phyloP scores from a whole-genome alignment of 2,797 vertebrate genomes.

The Pogoniulus pusillus region DNA sequence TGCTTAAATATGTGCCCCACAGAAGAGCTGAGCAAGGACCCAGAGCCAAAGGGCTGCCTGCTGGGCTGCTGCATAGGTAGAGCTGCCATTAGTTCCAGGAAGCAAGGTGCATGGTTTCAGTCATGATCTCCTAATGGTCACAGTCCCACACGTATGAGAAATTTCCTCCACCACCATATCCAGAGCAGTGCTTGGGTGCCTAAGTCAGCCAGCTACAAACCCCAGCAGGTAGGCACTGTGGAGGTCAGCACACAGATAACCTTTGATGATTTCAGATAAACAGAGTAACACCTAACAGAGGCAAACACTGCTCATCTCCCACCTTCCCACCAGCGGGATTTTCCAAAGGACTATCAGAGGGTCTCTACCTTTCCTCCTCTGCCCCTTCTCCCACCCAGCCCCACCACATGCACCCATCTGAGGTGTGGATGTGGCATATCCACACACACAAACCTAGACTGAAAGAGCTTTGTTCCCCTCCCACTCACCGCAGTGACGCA shows the following conservation, averaged over 20 bases:
- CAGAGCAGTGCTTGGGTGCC: conserved; percentile 43
- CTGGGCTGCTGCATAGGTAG: conserved; percentile 73
- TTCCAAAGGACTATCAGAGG: neutral
- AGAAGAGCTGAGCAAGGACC: conserved; percentile 61
- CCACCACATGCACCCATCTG: neutral
- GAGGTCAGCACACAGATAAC: neutral
- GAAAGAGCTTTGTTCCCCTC: conserved; percentile 66
- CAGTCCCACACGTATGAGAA: conserved; percentile 76
- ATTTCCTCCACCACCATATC: conserved; percentile 66
- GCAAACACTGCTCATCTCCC: neutral
- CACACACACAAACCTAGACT: neutral
- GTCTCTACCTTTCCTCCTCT: neutral
- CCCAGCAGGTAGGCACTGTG: conserved; percentile 16
- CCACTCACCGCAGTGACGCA: conserved; percentile 70
- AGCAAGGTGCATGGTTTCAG: conserved; percentile 71
- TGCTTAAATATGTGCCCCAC: conserved; percentile 62
- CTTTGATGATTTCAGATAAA: neutral
- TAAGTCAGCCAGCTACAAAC: conserved; percentile 45
- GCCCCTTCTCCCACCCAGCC: neutral
- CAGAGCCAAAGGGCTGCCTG: conserved; percentile 62
- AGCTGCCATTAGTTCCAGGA: conserved; percentile 69
- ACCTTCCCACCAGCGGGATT: neutral
- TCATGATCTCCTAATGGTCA: conserved; percentile 66
- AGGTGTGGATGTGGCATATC: neutral
- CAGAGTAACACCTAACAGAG: neutral